Evolutionary conservation across 1,140 invertebrate genomes (phyloP).

Genomic region (Meteorus sp.): DNA sequence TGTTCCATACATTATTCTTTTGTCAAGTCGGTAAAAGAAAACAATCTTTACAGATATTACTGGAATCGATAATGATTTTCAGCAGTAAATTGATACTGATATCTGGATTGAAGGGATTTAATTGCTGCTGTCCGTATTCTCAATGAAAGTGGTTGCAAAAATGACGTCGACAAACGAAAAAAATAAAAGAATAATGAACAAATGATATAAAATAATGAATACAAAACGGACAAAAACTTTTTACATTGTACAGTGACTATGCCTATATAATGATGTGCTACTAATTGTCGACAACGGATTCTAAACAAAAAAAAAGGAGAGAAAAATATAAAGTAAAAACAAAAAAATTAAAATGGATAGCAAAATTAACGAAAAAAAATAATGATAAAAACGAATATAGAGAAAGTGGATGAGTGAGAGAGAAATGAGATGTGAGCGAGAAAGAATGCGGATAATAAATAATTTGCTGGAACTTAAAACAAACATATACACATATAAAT

Average conservation of each 20-base stretch:
- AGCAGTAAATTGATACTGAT: conserved; percentile 40
- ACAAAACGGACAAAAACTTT: conserved; percentile 46
- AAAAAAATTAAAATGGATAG: no score
- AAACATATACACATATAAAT: no score
- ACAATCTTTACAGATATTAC: conserved; percentile 48
- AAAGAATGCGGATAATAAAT: neutral
- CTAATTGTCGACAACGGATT: conserved; percentile 37
- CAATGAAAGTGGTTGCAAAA: conserved; percentile 35
- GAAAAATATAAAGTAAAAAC: neutral
- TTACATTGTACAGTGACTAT: conserved; percentile 60
- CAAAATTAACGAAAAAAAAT: neutral
- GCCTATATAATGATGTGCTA: conserved; percentile 53
- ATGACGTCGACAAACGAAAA: conserved; percentile 25
- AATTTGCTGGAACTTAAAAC: conserved; percentile 32
- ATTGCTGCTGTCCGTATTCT: conserved; percentile 46
- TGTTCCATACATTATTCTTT: no score
- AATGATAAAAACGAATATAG: conserved; percentile 7
- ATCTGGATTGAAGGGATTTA: conserved; percentile 50
- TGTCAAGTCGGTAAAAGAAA: neutral
- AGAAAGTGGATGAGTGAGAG: conserved; percentile 16
- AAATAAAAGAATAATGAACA: no score
- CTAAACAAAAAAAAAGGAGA: conserved; percentile 29
- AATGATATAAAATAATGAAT: no score
- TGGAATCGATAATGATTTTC: conserved; percentile 50
- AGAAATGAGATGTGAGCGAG: neutral